phyloP scores from a whole-genome alignment of 2,888 invertebrate species.

The Fissipunctia ypsillon region DNA sequence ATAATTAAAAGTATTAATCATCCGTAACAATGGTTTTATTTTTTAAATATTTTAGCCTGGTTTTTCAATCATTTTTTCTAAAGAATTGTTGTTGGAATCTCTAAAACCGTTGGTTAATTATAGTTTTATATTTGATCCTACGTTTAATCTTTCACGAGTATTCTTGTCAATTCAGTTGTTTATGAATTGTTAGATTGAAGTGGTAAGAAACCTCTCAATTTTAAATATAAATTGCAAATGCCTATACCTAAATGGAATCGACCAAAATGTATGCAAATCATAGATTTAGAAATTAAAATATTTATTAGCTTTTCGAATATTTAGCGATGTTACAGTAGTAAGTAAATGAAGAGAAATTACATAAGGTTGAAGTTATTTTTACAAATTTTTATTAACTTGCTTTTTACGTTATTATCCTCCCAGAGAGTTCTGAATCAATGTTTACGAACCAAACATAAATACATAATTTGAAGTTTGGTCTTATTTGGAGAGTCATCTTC shows the following conservation, averaged over 20 bases:
- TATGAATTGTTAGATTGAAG: background rate
- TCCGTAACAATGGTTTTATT: conserved; percentile 59
- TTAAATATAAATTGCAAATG: background rate
- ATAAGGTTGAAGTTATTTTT: conserved; percentile 1
- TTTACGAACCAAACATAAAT: background rate
- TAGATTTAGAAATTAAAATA: conserved; percentile 17
- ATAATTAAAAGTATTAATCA: conserved; percentile 6
- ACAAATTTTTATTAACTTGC: background rate
- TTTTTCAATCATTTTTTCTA: background rate
- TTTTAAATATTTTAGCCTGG: background rate
- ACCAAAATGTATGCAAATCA: conserved; percentile 42
- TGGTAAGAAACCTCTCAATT: background rate
- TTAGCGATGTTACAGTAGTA: conserved; percentile 45
- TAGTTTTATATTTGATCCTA: conserved; percentile 18
- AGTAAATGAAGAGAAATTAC: background rate
- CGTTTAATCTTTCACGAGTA: background rate
- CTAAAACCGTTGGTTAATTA: background rate
- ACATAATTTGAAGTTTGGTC: background rate
- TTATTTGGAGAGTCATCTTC: background rate
- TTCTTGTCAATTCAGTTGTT: conserved; percentile 3
- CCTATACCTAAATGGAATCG: conserved; percentile 3
- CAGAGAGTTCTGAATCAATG: background rate
- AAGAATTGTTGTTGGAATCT: conserved; percentile 15
- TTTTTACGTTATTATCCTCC: background rate
- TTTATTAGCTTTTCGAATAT: conserved; percentile 36